phyloP scores from a whole-genome alignment of 1,140 invertebrate genomes.

The Hirudo medicinalis region DNA sequence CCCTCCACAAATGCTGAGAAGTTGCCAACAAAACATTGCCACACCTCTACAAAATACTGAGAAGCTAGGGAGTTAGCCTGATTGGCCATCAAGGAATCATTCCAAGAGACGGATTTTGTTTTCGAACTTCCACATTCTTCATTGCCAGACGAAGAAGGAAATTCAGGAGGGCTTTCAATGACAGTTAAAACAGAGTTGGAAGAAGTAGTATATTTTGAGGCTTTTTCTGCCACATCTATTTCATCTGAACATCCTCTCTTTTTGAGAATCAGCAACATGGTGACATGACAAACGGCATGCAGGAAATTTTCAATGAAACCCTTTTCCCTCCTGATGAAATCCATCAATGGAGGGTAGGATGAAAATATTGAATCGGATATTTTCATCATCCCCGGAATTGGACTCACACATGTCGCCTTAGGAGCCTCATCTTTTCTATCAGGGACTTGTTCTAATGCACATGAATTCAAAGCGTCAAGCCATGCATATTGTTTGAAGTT shows the following conservation, averaged over 20 bases:
- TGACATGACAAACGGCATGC: constrained; percentile 37
- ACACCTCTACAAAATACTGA: too few relatives aligned
- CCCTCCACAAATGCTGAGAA: too few relatives aligned
- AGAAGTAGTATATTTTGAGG: too few relatives aligned
- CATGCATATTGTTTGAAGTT: constrained; percentile 28
- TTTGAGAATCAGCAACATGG: constrained; percentile 29
- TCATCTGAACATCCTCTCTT: background rate
- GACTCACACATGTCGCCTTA: background rate
- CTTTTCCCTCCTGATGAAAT: constrained; percentile 34
- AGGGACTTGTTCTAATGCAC: background rate
- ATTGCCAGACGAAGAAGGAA: too few relatives aligned
- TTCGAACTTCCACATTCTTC: too few relatives aligned
- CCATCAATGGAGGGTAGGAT: constrained; percentile 30
- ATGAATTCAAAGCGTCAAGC: background rate
- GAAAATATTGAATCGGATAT: constrained; percentile 27
- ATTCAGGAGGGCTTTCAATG: too few relatives aligned
- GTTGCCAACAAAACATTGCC: too few relatives aligned
- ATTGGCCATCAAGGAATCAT: too few relatives aligned
- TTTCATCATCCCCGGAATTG: background rate
- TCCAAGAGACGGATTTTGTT: too few relatives aligned
- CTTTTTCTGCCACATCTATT: too few relatives aligned
- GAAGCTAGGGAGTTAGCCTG: too few relatives aligned
- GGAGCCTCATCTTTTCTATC: background rate
- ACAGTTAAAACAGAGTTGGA: too few relatives aligned
- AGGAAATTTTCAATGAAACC: constrained; percentile 38